phyloP scores from a whole-genome alignment of 2,888 invertebrate species.

The Aelia acuminata region DNA sequence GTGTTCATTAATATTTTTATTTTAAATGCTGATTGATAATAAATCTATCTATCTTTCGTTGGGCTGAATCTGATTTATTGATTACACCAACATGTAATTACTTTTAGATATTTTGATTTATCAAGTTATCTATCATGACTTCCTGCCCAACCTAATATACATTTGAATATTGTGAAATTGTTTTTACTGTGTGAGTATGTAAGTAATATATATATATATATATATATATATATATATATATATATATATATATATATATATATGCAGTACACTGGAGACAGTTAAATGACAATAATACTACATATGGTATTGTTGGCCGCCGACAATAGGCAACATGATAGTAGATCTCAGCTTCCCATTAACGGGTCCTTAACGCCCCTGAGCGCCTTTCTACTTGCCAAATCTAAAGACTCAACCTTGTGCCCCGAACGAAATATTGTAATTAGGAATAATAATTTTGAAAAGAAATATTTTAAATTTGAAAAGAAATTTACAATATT shows the following conservation, averaged over 20 bases:
- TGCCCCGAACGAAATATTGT: background rate
- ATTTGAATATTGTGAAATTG: no score
- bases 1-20: no score
- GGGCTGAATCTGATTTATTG: no score
- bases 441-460: background rate
- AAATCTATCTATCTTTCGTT: no score
- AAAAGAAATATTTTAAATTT: background rate
- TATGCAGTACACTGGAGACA: background rate
- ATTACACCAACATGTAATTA: no score
- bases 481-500: background rate
- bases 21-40: no score
- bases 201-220: no score
- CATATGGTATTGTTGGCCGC: background rate
- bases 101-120: no score
- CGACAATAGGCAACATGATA: slow-evolving; percentile 16
- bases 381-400: slow-evolving; percentile 4
- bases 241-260: background rate
- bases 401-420: background rate
- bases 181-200: no score
- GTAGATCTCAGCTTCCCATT: slow-evolving; percentile 5
- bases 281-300: background rate
- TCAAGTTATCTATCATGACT: no score
- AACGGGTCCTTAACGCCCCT: slow-evolving; percentile 10
- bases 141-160: no score
- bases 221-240: background rate